A percentile compares a stretch with the other conserved stretches of the same genome.
These are phyloP conservation scores for Sebastes elongatus DNA, from an alignment of 2,797 vertebrate species.

Conservation along the genomic window DNA sequence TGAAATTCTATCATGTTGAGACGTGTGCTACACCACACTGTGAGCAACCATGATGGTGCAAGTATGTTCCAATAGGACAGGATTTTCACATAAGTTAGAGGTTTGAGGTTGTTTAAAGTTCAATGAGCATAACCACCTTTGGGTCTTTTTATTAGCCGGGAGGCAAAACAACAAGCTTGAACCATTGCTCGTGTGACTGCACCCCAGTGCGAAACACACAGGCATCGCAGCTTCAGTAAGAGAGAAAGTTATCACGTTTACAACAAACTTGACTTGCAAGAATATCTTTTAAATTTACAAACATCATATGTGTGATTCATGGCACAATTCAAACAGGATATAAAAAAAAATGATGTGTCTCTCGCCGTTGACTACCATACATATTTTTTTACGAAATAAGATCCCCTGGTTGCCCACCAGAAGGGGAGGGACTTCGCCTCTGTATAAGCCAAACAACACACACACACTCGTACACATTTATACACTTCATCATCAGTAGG, in stretches of 20 bases:
- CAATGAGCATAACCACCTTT: background rate
- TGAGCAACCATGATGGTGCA: background rate
- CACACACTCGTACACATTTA: background rate
- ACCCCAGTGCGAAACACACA: too few species aligned
- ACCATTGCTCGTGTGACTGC: background rate
- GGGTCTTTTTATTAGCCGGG: background rate
- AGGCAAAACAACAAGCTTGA: background rate
- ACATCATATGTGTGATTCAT: background rate
- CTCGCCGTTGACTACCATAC: background rate
- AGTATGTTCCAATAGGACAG: background rate
- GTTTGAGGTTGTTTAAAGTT: background rate
- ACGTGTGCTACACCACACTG: background rate
- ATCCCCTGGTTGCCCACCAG: background rate
- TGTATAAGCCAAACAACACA: background rate
- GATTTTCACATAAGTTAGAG: background rate
- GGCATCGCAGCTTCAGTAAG: too few species aligned
- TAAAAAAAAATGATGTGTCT: background rate
- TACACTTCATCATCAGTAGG: slow-evolving; percentile 19
- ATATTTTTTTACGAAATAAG: background rate
- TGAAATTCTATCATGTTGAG: background rate
- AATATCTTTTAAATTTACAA: background rate
- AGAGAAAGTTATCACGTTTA: background rate
- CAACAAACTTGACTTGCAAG: background rate
- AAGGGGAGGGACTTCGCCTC: background rate
- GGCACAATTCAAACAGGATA: background rate